Evolutionary conservation across 2,113 vertebrate species (phyloP).

Genomic region (Tapirus terrestris): DNA sequence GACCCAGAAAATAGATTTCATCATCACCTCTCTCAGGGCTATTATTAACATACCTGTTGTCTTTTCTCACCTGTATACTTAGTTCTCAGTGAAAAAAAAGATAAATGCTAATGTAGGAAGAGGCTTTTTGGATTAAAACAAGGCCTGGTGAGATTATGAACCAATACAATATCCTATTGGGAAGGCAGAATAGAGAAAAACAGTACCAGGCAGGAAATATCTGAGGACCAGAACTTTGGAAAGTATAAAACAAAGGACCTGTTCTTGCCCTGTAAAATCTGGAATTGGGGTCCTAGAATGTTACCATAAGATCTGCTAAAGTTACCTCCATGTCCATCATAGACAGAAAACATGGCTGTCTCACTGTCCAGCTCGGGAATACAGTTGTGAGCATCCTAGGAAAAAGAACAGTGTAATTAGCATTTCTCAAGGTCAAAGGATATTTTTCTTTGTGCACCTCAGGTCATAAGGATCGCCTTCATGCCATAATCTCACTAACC

Average conservation of each 20-base stretch:
- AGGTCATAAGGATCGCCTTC: background rate
- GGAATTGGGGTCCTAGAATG: background rate
- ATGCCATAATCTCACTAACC: conserved; percentile 4
- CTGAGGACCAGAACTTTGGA: conserved; percentile 1
- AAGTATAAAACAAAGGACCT: conserved; percentile 34
- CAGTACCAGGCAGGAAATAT: background rate
- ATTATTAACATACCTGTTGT: background rate
- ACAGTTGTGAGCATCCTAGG: conserved; percentile 98
- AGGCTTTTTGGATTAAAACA: conserved; percentile 46
- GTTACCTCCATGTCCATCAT: conserved; percentile 98
- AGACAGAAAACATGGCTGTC: conserved; percentile 98
- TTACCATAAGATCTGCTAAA: conserved; percentile 13
- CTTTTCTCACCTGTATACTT: conserved; percentile 37
- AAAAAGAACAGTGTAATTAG: conserved; percentile 68
- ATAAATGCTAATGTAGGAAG: background rate
- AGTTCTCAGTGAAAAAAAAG: background rate
- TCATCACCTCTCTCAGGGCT: background rate
- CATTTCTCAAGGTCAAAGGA: conserved; percentile 33
- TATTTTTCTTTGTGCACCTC: background rate
- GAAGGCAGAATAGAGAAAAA: background rate
- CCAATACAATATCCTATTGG: background rate
- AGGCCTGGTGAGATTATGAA: conserved; percentile 35
- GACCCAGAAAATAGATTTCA: conserved; percentile 50
- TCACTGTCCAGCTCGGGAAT: conserved; percentile 96
- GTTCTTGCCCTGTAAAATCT: background rate